Percentiles rank a stretch among this genome's conserved stretches.
These are phyloP conservation scores for Ianthella basta DNA, from an alignment of 37 sponge, comb jelly and placozoan species.

Conservation along the genomic window DNA sequence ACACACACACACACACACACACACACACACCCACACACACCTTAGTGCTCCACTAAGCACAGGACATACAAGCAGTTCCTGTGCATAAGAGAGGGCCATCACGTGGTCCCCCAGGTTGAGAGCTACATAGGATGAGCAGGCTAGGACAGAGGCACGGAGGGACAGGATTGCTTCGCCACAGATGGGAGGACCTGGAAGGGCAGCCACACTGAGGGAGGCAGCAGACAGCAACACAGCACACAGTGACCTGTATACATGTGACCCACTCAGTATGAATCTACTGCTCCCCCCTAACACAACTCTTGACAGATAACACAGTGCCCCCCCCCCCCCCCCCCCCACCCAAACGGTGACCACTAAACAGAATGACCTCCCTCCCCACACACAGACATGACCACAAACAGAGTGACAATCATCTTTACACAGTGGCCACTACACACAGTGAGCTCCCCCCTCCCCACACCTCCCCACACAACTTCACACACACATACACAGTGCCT, in stretches of 20 bases:
- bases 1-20: slow-evolving; percentile 17
- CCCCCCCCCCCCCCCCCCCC: too few species aligned
- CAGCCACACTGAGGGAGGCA: slow-evolving; percentile 6
- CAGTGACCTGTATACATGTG: too few species aligned
- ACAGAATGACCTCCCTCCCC: too few species aligned
- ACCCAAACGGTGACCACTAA: too few species aligned
- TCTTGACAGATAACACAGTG: too few species aligned
- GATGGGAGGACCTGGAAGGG: slow-evolving; percentile 76
- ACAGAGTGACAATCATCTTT: neutral
- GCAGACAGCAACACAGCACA: neutral
- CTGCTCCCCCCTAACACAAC: too few species aligned
- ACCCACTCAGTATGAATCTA: too few species aligned
- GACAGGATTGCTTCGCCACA: slow-evolving; percentile 47
- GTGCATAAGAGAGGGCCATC: slow-evolving; percentile 73
- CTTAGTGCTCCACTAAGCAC: slow-evolving; percentile 51
- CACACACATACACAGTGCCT: neutral
- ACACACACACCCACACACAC: slow-evolving; percentile 33
- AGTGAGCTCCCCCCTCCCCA: too few species aligned
- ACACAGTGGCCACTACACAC: too few species aligned
- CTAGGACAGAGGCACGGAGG: slow-evolving; percentile 59
- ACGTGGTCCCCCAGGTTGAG: slow-evolving; percentile 92
- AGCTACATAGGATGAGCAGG: slow-evolving; percentile 82
- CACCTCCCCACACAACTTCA: neutral
- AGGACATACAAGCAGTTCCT: slow-evolving; percentile 57
- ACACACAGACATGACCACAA: too few species aligned